These are phyloP conservation scores for Exaiptasia diaphana DNA, from an alignment of 64 coral and sea anemone genomes.

Conservation along the genomic window DNA sequence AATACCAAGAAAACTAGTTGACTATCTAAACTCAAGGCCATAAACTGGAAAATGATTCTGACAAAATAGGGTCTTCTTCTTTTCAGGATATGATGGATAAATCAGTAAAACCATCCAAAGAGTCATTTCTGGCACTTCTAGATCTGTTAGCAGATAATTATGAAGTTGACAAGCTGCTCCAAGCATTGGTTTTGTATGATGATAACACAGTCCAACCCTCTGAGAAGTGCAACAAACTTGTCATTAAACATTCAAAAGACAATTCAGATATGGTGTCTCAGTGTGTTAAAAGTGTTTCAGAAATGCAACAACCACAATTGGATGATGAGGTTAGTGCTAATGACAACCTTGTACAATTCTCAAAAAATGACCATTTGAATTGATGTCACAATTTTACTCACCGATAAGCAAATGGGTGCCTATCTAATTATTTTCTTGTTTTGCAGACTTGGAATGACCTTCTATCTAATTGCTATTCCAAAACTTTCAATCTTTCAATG, in stretches of 20 bases:
- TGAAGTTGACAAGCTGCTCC: neutral
- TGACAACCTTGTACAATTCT: no score
- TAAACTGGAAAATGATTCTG: no score
- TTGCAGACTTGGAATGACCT: conserved; percentile 36
- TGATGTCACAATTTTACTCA: no score
- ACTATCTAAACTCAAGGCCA: no score
- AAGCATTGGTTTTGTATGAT: neutral
- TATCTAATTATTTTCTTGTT: neutral
- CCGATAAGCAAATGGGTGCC: no score
- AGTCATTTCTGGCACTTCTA: neutral
- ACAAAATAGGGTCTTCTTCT: neutral
- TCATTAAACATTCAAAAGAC: neutral
- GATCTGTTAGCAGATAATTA: neutral
- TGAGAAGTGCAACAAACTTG: neutral
- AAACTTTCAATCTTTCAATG: neutral
- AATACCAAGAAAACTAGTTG: no score
- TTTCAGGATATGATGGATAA: neutral
- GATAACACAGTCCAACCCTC: neutral
- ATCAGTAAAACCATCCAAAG: neutral
- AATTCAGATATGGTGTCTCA: neutral
- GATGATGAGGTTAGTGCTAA: conserved; percentile 5
- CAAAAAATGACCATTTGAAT: no score
- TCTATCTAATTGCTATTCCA: conserved; percentile 3
- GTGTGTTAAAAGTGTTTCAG: neutral
- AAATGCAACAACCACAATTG: neutral